These are phyloP conservation scores for Cartodere bifasciata DNA, from an alignment of 2,888 invertebrate species.

Conservation along the genomic window DNA sequence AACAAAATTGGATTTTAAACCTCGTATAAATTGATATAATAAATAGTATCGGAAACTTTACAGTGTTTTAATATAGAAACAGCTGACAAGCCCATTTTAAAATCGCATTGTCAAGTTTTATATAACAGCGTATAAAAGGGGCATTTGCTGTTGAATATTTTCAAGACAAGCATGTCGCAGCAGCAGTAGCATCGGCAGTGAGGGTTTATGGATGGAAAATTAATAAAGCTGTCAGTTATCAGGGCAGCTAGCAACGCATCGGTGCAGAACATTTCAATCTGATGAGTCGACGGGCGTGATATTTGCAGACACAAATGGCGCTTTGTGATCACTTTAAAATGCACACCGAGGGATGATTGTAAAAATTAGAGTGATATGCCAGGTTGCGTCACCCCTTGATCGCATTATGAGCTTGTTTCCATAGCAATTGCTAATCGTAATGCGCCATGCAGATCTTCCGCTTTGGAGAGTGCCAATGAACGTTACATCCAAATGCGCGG, in stretches of 20 bases:
- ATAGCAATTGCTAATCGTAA: conserved; percentile 46
- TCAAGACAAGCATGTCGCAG: conserved; percentile 18
- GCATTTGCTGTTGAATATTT: conserved; percentile 24
- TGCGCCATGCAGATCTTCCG: conserved; percentile 35
- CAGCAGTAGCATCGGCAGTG: conserved; percentile 19
- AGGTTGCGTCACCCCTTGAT: conserved; percentile 34
- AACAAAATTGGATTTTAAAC: no score
- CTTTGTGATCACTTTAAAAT: conserved; percentile 33
- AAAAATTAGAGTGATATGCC: conserved; percentile 39
- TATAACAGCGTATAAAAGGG: no score
- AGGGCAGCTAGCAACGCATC: conserved; percentile 31
- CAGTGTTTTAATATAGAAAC: no score
- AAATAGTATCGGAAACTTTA: no score
- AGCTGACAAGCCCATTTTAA: no score
- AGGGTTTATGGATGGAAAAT: conserved; percentile 44
- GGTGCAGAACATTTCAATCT: conserved; percentile 40
- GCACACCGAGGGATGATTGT: conserved; percentile 28
- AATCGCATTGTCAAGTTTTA: no score
- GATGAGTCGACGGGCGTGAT: conserved; percentile 24
- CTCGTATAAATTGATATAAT: no score
- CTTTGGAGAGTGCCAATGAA: conserved; percentile 32
- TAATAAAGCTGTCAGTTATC: conserved; percentile 68
- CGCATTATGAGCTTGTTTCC: conserved; percentile 46
- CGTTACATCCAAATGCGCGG: conserved; percentile 20
- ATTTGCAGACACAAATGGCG: conserved; percentile 39